Conservation (phyloP, 1,140 invertebrate genomes). For the Cydia strobilella region DNA sequence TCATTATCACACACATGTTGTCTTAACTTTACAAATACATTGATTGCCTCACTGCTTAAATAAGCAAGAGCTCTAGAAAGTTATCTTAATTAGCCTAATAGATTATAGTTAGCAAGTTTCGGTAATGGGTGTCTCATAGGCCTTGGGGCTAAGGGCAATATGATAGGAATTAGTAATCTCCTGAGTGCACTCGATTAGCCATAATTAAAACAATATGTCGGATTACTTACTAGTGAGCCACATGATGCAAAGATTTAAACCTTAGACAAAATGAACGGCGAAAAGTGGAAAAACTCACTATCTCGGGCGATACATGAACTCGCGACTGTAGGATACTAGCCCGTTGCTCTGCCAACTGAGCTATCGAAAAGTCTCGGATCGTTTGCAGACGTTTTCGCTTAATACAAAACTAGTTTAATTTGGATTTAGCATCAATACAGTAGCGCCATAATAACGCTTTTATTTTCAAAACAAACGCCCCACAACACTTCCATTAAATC, state of each 20-base stretch:
- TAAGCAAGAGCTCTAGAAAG: neutral
- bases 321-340: too few species aligned
- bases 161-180: constrained; percentile 16
- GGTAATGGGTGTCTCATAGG: neutral
- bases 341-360: too few species aligned
- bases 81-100: constrained; percentile 5
- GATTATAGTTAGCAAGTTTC: constrained; percentile 13
- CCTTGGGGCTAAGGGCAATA: neutral
- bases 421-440: too few species aligned
- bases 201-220: neutral
- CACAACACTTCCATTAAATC: too few species aligned
- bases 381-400: too few species aligned
- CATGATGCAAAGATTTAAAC: neutral
- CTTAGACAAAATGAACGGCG: neutral
- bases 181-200: neutral
- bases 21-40: neutral
- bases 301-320: too few species aligned
- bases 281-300: too few species aligned
- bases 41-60: neutral
- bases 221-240: neutral
- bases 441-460: too few species aligned
- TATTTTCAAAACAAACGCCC: too few species aligned
- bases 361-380: too few species aligned
- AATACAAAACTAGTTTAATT: too few species aligned
- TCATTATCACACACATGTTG: too few species aligned